Base-by-base conservation (phyloP, 2,888 invertebrate species). In the Drosophila multiciliata region DNA sequence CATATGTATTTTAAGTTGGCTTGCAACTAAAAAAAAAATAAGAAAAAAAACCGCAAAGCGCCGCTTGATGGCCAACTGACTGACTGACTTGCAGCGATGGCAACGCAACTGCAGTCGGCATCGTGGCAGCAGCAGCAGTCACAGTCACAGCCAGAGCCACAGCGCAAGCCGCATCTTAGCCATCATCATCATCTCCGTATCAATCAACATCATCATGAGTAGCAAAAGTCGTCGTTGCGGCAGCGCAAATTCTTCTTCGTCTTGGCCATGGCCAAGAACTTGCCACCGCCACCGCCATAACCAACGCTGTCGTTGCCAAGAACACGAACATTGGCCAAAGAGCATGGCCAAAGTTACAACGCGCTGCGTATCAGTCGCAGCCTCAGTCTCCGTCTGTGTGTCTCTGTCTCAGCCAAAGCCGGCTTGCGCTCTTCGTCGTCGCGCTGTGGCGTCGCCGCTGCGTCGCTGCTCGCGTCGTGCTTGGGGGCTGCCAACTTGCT, bases 1-100 rank as follows among this genome's bases (percentile, higher is more conserved):
- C 23, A 49, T 20, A 61, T 50, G 32, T 52, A 33, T 35, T 50
- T 70, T 15, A 35, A 78, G 78, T 60, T 55, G 60, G 68, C 50
- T 57, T 29, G 42, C 42, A 57, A 57, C 42, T 32, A 63, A 38
- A 54, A n/a, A 12, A 38, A 15, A 54, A 7, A 17, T 3, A 15
- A 0, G 5, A 20, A 23, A 17, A 36, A 54, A 55, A 80, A 90
- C 89, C 83, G 83, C 88, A 87, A 81, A 86, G 80, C 85, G 80
- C 80, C 83, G 84, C 89, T 83, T 83, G 73, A 80, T 90, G 91
- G 82, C 82, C 91, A 84, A 87, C 85, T 80, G 74, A 85, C 84
- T 87, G 84, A 84, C 83, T 85, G 85, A 81, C 82, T 81, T 69
- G 60, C 60, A 72, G 80, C 74, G 74, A 36, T 71, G 70, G 69